phyloP scores from a whole-genome alignment of 2,113 vertebrate genomes.

The Ahaetulla prasina region DNA sequence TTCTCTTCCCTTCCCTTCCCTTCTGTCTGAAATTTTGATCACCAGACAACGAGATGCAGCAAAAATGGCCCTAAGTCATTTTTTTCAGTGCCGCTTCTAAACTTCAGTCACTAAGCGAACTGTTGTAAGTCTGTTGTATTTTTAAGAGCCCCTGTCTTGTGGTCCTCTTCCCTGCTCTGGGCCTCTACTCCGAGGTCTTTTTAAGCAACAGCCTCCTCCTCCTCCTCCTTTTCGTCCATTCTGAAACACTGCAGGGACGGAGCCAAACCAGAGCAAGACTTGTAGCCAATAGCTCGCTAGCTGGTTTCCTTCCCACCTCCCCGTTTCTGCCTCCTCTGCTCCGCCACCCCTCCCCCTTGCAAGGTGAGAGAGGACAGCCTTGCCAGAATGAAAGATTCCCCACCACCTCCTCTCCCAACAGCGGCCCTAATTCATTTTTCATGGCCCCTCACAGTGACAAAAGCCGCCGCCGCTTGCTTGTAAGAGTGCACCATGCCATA shows the following conservation, averaged over 20 bases:
- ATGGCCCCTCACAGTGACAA: slow-evolving; percentile 78
- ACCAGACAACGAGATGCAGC: not conserved
- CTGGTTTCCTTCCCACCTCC: rapidly evolving
- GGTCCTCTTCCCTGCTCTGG: not conserved
- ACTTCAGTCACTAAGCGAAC: not conserved
- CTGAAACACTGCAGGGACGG: not conserved
- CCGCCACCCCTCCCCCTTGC: slow-evolving; percentile 40
- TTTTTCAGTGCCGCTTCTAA: not conserved
- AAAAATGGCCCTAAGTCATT: not conserved
- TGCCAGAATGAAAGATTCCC: slow-evolving; percentile 74
- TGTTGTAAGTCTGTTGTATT: not conserved
- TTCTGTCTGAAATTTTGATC: not conserved
- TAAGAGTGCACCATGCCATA: slow-evolving; percentile 69
- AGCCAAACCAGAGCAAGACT: not conserved
- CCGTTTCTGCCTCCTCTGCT: not conserved
- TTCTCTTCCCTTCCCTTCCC: too few species aligned
- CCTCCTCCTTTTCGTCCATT: not conserved
- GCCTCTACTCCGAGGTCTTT: rapidly evolving
- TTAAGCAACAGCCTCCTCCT: not conserved
- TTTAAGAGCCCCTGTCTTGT: not conserved
- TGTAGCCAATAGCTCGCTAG: slow-evolving; percentile 1
- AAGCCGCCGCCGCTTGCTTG: slow-evolving; percentile 73
- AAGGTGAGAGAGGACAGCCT: slow-evolving; percentile 76
- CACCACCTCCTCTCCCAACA: slow-evolving; percentile 72
- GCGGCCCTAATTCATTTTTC: slow-evolving; percentile 80